phyloP scores from a whole-genome alignment of 2,797 vertebrate genomes.

The Molossus molossus region DNA sequence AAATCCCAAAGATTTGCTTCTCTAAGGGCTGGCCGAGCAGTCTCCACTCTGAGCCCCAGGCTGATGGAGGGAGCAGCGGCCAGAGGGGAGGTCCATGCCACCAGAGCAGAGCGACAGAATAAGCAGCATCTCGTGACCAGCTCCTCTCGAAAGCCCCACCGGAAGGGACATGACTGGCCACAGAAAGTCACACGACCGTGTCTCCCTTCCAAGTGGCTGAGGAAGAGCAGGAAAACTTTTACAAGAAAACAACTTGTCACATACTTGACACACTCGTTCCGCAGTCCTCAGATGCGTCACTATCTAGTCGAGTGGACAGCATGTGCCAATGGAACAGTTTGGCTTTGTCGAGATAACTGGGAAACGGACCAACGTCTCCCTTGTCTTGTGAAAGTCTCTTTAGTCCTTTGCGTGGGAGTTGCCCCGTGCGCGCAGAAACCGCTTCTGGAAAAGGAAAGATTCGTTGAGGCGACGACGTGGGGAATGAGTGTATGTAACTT shows the following conservation, averaged over 20 bases:
- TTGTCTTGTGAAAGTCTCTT: slow-evolving; percentile 20
- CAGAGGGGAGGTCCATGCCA: not conserved
- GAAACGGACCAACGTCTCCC: slow-evolving; percentile 26
- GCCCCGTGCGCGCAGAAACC: not conserved
- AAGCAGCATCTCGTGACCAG: not conserved
- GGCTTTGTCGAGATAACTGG: slow-evolving; percentile 4
- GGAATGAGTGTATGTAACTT: slow-evolving; percentile 14
- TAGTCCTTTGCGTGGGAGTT: slow-evolving; percentile 56
- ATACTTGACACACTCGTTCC: not conserved
- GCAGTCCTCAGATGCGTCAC: not conserved
- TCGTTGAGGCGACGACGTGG: not conserved
- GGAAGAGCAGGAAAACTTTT: not conserved
- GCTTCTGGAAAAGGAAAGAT: slow-evolving; percentile 47
- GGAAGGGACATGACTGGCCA: not conserved
- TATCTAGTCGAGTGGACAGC: not conserved
- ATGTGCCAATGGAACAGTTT: slow-evolving; percentile 36
- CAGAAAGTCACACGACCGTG: not conserved
- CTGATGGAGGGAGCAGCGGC: not conserved
- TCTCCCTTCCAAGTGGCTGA: not conserved
- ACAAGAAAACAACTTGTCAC: not conserved
- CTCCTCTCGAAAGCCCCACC: not conserved
- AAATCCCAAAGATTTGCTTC: slow-evolving; percentile 42
- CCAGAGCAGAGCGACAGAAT: not conserved
- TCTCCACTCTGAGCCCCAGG: not conserved
- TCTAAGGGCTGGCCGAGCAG: not conserved